A percentile compares a stretch with the other conserved stretches of the same genome.
phyloP scores from a whole-genome alignment of 2,888 invertebrate genomes.

The Idaea biselata region DNA sequence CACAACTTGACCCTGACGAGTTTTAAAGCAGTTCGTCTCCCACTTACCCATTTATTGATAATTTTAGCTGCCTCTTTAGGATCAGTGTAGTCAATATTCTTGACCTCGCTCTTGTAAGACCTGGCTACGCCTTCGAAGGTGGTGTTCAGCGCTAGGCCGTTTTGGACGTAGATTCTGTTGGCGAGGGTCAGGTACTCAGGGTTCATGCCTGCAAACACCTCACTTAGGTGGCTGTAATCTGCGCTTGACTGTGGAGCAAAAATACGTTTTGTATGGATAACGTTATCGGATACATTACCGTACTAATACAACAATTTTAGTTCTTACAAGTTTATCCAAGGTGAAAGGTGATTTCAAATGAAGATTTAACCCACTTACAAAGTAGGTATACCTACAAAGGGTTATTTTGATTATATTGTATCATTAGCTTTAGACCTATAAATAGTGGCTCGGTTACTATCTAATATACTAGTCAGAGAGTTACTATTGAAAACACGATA shows the following conservation, averaged over 20 bases:
- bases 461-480: too few relatives aligned
- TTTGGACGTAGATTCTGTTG: constrained; percentile 46
- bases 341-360: too few relatives aligned
- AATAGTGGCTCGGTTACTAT: too few relatives aligned
- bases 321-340: too few relatives aligned
- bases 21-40: neutral
- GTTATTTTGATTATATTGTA: too few relatives aligned
- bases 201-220: constrained; percentile 36
- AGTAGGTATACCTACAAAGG: too few relatives aligned
- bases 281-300: neutral
- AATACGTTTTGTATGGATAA: too few relatives aligned
- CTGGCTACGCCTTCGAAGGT: constrained; percentile 31
- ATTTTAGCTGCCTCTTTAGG: constrained; percentile 32
- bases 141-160: constrained; percentile 30
- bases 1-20: neutral
- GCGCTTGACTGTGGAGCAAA: constrained; percentile 30
- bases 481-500: too few relatives aligned
- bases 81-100: constrained; percentile 38
- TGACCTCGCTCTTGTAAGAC: constrained; percentile 39
- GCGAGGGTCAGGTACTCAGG: constrained; percentile 42
- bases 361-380: too few relatives aligned
- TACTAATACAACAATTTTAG: too few relatives aligned
- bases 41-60: constrained; percentile 42
- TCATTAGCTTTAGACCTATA: too few relatives aligned
- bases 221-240: constrained; percentile 35